Conservation (phyloP, 2,888 invertebrate genomes). For the Aphodius granarius region DNA sequence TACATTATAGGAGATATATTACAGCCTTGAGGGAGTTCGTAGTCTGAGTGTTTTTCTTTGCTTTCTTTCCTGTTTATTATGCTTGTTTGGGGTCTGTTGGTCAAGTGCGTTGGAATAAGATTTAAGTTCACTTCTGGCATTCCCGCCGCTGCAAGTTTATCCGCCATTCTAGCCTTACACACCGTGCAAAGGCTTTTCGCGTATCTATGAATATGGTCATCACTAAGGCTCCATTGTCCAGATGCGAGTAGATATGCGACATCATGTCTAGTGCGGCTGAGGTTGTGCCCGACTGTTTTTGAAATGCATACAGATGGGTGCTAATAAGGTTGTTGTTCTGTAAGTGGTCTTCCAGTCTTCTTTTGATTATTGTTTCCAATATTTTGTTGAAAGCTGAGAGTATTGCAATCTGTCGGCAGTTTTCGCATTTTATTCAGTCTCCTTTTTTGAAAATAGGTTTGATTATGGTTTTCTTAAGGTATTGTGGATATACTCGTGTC, state of each 20-base stretch:
- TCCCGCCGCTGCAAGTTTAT: not conserved
- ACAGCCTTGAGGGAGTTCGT: constrained; percentile 1
- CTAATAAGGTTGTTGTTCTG: not conserved
- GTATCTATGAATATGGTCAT: not conserved
- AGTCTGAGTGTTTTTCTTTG: not conserved
- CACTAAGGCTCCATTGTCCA: not conserved
- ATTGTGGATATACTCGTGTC: not conserved
- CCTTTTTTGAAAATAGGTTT: constrained; percentile 7
- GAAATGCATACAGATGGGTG: not conserved
- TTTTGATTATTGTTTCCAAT: constrained; percentile 12
- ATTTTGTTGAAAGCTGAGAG: constrained; percentile 27
- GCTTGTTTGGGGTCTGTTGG: not conserved
- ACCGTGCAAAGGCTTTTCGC: not conserved
- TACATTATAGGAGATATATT: not conserved
- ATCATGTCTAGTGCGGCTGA: constrained; percentile 1
- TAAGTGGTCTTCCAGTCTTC: not conserved
- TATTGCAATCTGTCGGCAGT: not conserved
- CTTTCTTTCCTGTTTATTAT: not conserved
- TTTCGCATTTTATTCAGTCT: constrained; percentile 7
- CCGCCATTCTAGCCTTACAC: not conserved
- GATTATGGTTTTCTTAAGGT: constrained; percentile 2
- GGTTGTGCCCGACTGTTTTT: constrained; percentile 2
- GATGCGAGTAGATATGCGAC: not conserved
- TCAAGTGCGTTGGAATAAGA: not conserved
- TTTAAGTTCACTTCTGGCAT: not conserved